A percentile compares a stretch with the other conserved stretches of the same genome.
These are phyloP conservation scores for Drosophila ercepeae DNA, from an alignment of 1,140 invertebrate genomes.

Conservation along the genomic window DNA sequence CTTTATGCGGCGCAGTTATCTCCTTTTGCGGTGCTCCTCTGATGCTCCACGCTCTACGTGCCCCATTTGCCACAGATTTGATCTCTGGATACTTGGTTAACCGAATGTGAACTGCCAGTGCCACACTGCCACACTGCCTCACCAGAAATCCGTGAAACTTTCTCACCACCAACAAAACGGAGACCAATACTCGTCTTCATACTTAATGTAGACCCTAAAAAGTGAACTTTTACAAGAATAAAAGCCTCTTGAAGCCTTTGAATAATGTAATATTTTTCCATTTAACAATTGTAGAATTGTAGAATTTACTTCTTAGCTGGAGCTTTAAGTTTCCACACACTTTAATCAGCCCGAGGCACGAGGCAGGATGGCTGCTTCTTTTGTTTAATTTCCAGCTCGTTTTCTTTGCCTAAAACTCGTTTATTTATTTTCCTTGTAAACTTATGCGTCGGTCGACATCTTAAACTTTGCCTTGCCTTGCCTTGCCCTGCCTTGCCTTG, in stretches of 20 bases:
- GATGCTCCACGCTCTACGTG: slow-evolving; percentile 7
- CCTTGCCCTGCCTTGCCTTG: too few relatives aligned
- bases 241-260: too few relatives aligned
- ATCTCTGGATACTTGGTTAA: slow-evolving; percentile 31
- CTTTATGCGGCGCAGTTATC: slow-evolving; percentile 42
- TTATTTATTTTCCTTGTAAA: slow-evolving; percentile 1
- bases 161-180: not conserved
- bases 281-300: not conserved
- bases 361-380: not conserved
- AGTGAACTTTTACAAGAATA: not conserved
- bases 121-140: too few relatives aligned
- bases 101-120: slow-evolving; percentile 27
- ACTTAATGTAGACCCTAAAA: not conserved
- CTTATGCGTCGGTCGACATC: not conserved
- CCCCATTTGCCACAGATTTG: slow-evolving; percentile 37
- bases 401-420: not conserved
- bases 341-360: not conserved
- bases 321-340: not conserved
- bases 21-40: slow-evolving; percentile 1
- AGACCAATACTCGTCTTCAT: not conserved
- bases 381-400: not conserved
- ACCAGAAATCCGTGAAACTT: slow-evolving; percentile 4
- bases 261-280: too few relatives aligned
- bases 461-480: slow-evolving; percentile 13
- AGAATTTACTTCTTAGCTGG: not conserved